Evolutionary conservation across 2,888 invertebrate species (phyloP).

Genomic region (Ametastegia equiseti): DNA sequence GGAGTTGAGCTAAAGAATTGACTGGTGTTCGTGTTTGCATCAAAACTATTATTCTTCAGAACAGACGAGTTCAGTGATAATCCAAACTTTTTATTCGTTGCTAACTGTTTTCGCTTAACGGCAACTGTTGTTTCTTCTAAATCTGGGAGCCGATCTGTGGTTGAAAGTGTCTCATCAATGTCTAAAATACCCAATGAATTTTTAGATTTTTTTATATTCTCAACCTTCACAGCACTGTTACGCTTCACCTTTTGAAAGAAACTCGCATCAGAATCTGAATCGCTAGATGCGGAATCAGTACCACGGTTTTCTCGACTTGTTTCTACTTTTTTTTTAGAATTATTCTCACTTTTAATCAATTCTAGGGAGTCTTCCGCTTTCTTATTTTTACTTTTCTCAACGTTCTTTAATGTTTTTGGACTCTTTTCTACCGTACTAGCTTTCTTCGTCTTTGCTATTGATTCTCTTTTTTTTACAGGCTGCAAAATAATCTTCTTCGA

Average conservation of each 20-base stretch:
- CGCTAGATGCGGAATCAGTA: conserved; percentile 8
- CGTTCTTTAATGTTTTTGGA: background rate
- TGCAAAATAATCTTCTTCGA: background rate
- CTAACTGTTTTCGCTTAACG: background rate
- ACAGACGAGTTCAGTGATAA: conserved; percentile 3
- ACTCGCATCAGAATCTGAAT: conserved; percentile 16
- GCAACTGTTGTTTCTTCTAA: background rate
- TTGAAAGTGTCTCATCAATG: background rate
- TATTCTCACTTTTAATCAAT: background rate
- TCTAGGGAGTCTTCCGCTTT: background rate
- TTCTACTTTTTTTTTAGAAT: background rate
- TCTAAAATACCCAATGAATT: background rate
- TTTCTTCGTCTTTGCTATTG: background rate
- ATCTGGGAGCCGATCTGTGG: background rate
- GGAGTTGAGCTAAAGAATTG: conserved; percentile 30
- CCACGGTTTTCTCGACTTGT: background rate
- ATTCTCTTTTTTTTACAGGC: background rate
- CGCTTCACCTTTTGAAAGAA: conserved; percentile 12
- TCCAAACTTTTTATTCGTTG: conserved; percentile 7
- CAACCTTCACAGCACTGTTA: background rate
- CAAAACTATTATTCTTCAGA: conserved; percentile 4
- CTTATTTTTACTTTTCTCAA: background rate
- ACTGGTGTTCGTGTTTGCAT: background rate
- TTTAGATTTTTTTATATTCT: background rate
- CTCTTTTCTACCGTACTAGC: background rate